Evolutionary conservation across 2,888 invertebrate species (phyloP).

Genomic region (Lysandra bellargus): DNA sequence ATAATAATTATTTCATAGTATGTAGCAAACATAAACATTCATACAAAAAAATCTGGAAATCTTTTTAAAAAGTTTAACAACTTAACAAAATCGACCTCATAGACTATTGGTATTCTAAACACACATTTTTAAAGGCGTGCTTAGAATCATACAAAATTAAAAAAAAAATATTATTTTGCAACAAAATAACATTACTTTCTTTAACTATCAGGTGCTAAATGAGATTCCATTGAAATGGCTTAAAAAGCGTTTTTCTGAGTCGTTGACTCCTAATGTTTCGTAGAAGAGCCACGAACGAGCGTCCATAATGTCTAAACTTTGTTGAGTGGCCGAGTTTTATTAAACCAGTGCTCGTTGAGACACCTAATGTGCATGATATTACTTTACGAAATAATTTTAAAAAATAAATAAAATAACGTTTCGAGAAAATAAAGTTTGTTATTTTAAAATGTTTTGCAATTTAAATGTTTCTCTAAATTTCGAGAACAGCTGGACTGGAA

Average conservation of each 20-base stretch:
- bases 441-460: background rate
- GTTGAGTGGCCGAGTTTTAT: conserved; percentile 2
- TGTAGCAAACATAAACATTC: too few species aligned
- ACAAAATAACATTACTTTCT: background rate
- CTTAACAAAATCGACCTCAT: too few species aligned
- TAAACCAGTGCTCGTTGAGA: conserved; percentile 2
- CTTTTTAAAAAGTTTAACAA: too few species aligned
- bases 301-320: conserved; percentile 15
- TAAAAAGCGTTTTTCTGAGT: conserved; percentile 22
- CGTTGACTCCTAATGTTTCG: conserved; percentile 26
- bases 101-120: too few species aligned
- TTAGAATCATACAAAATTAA: too few species aligned
- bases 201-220: conserved; percentile 15
- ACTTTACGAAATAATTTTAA: background rate
- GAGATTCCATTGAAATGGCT: background rate
- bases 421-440: background rate
- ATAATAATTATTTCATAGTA: too few species aligned
- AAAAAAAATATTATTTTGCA: too few species aligned
- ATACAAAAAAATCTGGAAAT: too few species aligned
- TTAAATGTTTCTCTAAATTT: too few species aligned
- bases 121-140: too few species aligned
- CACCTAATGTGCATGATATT: background rate
- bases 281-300: conserved; percentile 17
- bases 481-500: too few species aligned
- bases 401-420: background rate